phyloP scores from a whole-genome alignment of 1,140 invertebrate species.

The Diorhabda elongata region DNA sequence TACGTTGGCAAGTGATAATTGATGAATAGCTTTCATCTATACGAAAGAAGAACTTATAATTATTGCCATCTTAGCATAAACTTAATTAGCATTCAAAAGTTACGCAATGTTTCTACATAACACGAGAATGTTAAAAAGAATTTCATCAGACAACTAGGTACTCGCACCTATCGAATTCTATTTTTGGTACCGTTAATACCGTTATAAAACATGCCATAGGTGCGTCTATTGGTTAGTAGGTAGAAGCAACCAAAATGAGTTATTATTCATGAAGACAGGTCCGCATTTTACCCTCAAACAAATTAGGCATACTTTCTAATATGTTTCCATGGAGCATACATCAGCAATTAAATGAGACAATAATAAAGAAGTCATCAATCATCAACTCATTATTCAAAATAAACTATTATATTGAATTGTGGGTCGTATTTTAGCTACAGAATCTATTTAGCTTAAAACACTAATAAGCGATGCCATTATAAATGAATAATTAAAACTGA shows the following conservation, averaged over 20 bases:
- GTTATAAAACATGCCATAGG: conserved; percentile 1
- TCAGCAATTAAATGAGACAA: too few species aligned
- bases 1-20: not conserved
- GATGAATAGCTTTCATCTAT: not conserved
- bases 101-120: not conserved
- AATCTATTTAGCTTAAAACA: too few species aligned
- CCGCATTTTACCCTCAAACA: too few species aligned
- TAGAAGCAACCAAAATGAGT: not conserved
- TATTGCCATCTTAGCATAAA: not conserved
- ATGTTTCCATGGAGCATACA: too few species aligned
- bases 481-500: too few species aligned
- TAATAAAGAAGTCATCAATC: too few species aligned
- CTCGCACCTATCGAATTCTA: not conserved
- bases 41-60: not conserved
- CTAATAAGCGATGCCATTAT: too few species aligned
- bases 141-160: not conserved
- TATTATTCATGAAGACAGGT: not conserved
- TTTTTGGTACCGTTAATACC: conserved; percentile 5
- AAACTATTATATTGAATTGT: too few species aligned
- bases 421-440: too few species aligned
- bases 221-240: not conserved
- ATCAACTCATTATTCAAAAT: too few species aligned
- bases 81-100: not conserved
- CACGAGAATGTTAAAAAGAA: not conserved
- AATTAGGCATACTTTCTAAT: too few species aligned